These are phyloP conservation scores for Campoletis sonorensis DNA, from an alignment of 1,140 invertebrate genomes.

Conservation along the genomic window DNA sequence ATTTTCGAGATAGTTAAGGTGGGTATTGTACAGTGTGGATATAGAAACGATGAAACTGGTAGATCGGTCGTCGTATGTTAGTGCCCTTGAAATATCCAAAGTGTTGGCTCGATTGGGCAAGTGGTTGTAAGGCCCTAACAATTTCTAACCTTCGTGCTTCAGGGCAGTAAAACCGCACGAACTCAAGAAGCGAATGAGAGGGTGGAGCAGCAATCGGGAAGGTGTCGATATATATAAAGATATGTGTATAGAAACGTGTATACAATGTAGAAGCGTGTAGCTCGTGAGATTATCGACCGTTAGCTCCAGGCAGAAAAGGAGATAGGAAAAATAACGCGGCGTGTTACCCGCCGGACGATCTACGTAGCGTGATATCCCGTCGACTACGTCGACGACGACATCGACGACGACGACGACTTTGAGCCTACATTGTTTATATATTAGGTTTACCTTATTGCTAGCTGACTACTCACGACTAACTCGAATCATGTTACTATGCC, in stretches of 20 bases:
- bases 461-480: neutral
- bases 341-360: neutral
- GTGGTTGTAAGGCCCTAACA: constrained; percentile 4
- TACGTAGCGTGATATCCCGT: constrained; percentile 6
- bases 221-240: neutral
- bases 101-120: constrained; percentile 5
- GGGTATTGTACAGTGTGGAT: neutral
- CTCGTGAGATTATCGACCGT: constrained; percentile 9
- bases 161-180: constrained; percentile 21
- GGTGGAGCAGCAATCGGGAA: neutral
- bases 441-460: constrained; percentile 5
- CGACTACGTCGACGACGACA: neutral
- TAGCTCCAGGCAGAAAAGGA: constrained; percentile 11
- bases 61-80: neutral
- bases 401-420: neutral
- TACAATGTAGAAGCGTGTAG: neutral
- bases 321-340: constrained; percentile 8
- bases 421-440: neutral
- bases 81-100: constrained; percentile 24
- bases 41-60: neutral
- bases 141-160: constrained; percentile 14
- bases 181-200: constrained; percentile 13
- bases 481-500: constrained; percentile 33
- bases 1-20: neutral
- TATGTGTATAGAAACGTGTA: neutral